phyloP scores from a whole-genome alignment of 2,888 invertebrate species.

The Notodonta ziczac region DNA sequence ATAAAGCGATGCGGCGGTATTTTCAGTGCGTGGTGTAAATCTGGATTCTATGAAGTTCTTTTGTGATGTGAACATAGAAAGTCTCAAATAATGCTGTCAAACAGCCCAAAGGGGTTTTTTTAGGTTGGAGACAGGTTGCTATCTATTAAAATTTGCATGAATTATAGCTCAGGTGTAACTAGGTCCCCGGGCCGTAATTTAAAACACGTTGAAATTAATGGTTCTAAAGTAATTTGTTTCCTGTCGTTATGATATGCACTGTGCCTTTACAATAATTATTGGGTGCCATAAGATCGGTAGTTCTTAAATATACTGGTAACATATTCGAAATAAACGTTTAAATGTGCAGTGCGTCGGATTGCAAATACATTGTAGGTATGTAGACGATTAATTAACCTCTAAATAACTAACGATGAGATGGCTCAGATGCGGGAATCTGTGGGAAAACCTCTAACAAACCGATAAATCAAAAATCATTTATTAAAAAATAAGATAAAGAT shows the following conservation, averaged over 20 bases:
- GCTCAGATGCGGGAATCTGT: conserved; percentile 32
- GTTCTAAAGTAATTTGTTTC: background rate
- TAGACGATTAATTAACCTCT: background rate
- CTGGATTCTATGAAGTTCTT: conserved; percentile 14
- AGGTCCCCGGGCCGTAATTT: background rate
- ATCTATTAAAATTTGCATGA: background rate
- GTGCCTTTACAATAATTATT: background rate
- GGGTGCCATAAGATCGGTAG: background rate
- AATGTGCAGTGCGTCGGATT: too few species aligned
- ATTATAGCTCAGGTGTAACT: background rate
- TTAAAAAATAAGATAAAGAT: too few species aligned
- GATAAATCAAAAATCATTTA: too few species aligned
- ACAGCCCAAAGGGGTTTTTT: too few species aligned
- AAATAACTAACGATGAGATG: background rate
- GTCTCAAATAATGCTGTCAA: too few species aligned
- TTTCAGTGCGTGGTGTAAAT: conserved; percentile 39
- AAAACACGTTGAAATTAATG: background rate
- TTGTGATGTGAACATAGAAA: too few species aligned
- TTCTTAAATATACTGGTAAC: too few species aligned
- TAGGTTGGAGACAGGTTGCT: background rate
- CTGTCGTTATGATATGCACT: background rate
- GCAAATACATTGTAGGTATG: background rate
- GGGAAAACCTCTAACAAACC: conserved; percentile 13
- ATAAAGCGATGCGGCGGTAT: conserved; percentile 49
- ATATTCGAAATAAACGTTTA: too few species aligned